A percentile compares a stretch with the other conserved stretches of the same genome.
These are phyloP conservation scores for Hydropsyche tenuis DNA, from an alignment of 1,140 invertebrate genomes.

Conservation along the genomic window DNA sequence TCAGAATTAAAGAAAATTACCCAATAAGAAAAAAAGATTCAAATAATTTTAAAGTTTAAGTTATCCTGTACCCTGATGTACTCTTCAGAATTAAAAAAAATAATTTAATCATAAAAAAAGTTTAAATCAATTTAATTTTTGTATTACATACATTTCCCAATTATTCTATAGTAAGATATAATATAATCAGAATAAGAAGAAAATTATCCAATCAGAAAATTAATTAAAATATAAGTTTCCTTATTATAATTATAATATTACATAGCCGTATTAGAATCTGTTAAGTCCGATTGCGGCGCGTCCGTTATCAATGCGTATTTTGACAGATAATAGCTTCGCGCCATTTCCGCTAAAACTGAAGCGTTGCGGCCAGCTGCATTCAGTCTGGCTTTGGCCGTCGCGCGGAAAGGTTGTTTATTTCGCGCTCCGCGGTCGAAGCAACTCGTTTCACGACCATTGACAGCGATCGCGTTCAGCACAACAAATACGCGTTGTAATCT, in stretches of 20 bases:
- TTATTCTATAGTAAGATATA: neutral
- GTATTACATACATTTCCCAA: neutral
- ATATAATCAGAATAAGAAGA: neutral
- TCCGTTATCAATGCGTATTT: too few species aligned
- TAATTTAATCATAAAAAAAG: neutral
- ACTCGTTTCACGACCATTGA: neutral
- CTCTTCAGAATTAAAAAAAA: neutral
- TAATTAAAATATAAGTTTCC: too few species aligned
- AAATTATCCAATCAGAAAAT: neutral
- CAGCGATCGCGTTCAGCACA: too few species aligned
- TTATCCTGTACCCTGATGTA: neutral
- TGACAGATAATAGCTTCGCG: too few species aligned
- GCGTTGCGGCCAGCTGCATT: neutral
- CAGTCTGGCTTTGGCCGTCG: constrained; percentile 1
- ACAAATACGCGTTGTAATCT: too few species aligned
- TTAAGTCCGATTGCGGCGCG: too few species aligned
- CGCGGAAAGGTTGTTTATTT: neutral
- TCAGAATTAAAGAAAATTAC: too few species aligned
- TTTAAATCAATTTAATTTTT: neutral
- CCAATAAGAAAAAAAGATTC: neutral
- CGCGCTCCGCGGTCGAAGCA: neutral
- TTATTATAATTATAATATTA: too few species aligned
- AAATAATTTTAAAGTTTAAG: neutral
- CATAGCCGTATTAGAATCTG: too few species aligned
- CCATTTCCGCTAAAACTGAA: constrained; percentile 17